Conservation (phyloP, 2,797 vertebrate species). For the Sebastes vulpes region DNA sequence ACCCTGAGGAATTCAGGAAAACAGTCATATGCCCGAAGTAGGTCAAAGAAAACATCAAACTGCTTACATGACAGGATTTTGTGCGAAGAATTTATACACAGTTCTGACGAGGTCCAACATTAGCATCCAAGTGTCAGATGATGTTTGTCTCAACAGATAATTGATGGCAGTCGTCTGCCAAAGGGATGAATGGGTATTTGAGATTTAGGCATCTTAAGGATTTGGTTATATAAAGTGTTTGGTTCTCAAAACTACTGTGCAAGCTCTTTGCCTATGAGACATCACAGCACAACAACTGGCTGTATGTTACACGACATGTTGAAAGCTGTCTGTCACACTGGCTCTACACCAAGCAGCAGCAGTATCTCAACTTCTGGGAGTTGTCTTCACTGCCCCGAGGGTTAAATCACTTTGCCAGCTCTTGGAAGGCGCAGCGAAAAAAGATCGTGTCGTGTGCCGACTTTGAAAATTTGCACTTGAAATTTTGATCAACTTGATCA, state of each 20-base stretch:
- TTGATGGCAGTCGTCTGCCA: not conserved
- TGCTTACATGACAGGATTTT: not conserved
- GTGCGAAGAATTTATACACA: too few relatives aligned
- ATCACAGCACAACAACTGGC: not conserved
- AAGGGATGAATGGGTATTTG: not conserved
- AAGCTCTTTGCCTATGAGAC: not conserved
- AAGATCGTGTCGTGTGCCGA: not conserved
- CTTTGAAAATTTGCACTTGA: not conserved
- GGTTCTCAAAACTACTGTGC: not conserved
- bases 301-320: not conserved
- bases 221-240: not conserved
- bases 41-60: not conserved
- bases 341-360: not conserved
- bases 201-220: not conserved
- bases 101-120: not conserved
- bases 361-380: not conserved
- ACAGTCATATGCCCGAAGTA: not conserved
- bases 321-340: not conserved
- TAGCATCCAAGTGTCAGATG: not conserved
- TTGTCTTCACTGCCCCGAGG: not conserved
- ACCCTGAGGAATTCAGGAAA: slow-evolving; percentile 82
- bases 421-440: not conserved
- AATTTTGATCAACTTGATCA: not conserved
- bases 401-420: not conserved
- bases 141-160: not conserved